phyloP scores from a whole-genome alignment of 2,797 vertebrate genomes.

The Poecilia picta region DNA sequence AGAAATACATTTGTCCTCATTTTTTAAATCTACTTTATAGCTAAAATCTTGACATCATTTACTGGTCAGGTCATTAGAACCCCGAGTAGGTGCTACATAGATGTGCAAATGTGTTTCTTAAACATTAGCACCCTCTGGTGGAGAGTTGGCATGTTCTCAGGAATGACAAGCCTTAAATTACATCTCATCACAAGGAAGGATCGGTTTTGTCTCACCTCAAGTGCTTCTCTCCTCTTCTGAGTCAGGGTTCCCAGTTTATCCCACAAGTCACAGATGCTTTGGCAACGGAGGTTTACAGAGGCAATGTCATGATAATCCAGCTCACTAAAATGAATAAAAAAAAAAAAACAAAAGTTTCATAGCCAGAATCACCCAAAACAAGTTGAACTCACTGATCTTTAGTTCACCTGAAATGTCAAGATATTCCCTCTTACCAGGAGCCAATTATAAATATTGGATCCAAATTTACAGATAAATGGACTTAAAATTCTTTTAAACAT shows the following conservation, averaged over 20 bases:
- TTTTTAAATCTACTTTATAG: slow-evolving; percentile 31
- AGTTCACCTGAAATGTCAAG: background rate
- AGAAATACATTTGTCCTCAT: slow-evolving; percentile 46
- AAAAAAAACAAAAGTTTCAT: background rate
- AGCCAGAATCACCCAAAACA: background rate
- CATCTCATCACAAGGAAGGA: background rate
- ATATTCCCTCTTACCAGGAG: background rate
- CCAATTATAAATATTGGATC: background rate
- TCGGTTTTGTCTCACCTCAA: slow-evolving; percentile 85
- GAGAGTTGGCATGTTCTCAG: slow-evolving; percentile 9
- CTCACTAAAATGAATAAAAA: slow-evolving; percentile 79
- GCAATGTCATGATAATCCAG: slow-evolving; percentile 94
- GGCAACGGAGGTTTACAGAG: slow-evolving; percentile 93
- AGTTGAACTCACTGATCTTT: background rate
- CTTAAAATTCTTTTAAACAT: background rate
- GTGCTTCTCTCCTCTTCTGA: slow-evolving; percentile 93
- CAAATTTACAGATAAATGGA: background rate
- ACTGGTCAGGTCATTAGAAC: slow-evolving; percentile 33
- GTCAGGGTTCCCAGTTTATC: slow-evolving; percentile 95
- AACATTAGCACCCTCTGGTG: slow-evolving; percentile 68
- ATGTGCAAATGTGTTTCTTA: slow-evolving; percentile 14
- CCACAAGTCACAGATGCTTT: slow-evolving; percentile 98
- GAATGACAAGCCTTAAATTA: background rate
- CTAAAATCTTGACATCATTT: slow-evolving; percentile 23
- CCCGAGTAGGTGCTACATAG: slow-evolving; percentile 22